These are phyloP conservation scores for Synergus laeviventris DNA, from an alignment of 2,888 invertebrate genomes.

Conservation along the genomic window DNA sequence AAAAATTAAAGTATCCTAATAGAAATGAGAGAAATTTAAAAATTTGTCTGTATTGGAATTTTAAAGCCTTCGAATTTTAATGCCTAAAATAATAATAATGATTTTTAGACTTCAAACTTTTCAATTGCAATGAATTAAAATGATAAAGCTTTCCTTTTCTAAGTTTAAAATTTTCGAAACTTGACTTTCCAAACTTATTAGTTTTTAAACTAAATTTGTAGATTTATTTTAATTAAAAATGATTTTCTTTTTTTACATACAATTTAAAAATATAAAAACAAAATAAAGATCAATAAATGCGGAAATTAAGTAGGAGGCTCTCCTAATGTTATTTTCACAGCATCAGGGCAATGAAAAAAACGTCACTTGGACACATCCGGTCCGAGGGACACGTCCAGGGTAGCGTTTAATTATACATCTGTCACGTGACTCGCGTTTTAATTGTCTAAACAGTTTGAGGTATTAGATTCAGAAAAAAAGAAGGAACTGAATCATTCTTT, in stretches of 20 bases:
- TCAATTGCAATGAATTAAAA: no score
- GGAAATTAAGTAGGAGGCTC: neutral
- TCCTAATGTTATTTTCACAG: neutral
- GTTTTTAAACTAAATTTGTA: neutral
- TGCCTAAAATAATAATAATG: no score
- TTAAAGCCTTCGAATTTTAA: no score
- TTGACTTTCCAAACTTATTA: neutral
- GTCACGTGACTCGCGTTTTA: conserved; percentile 14
- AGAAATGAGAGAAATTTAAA: no score
- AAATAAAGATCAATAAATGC: neutral
- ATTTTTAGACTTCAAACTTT: no score
- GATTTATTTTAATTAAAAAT: neutral
- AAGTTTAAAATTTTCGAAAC: neutral
- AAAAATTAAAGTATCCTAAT: no score
- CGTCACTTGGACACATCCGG: conserved; percentile 1
- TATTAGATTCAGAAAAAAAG: neutral
- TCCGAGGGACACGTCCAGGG: neutral
- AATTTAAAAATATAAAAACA: neutral
- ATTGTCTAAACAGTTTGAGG: neutral
- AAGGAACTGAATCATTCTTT: neutral
- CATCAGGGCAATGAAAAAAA: conserved; percentile 1
- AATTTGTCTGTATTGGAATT: no score
- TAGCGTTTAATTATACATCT: neutral
- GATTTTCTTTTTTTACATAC: neutral
- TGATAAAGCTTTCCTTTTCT: no score